Evolutionary conservation across 1,140 invertebrate genomes (phyloP).

Genomic region (Pseudachorutes palmiensis): DNA sequence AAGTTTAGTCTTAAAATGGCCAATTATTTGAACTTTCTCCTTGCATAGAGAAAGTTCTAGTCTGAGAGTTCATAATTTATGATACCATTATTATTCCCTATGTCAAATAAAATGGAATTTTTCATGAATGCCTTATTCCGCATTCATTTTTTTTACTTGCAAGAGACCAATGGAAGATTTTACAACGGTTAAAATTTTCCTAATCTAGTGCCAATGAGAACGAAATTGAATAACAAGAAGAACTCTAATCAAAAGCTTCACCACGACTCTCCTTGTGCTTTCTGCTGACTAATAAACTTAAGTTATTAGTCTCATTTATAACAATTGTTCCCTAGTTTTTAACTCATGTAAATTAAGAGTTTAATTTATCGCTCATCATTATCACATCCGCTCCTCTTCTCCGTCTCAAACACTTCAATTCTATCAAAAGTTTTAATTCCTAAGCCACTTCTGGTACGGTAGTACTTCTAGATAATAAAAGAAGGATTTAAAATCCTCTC

Average conservation of each 20-base stretch:
- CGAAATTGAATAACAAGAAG: background rate
- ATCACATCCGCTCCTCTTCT: conserved; percentile 12
- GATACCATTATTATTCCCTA: no score
- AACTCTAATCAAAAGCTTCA: conserved; percentile 1
- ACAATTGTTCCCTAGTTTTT: conserved; percentile 2
- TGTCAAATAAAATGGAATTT: background rate
- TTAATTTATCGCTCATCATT: conserved; percentile 9
- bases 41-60: no score
- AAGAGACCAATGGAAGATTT: background rate
- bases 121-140: background rate
- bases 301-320: conserved; percentile 10
- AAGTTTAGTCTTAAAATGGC: no score
- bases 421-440: conserved; percentile 1
- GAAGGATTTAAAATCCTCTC: background rate
- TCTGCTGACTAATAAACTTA: conserved; percentile 10
- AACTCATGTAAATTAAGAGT: conserved; percentile 4
- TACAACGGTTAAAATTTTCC: background rate
- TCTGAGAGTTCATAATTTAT: no score
- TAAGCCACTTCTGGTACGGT: no score
- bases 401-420: background rate
- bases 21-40: no score
- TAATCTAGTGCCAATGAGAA: background rate
- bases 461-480: background rate
- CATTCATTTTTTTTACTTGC: background rate
- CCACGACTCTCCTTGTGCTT: no score